Base-by-base conservation (phyloP, 2,888 invertebrate species). In the Platypus cylindrus region DNA sequence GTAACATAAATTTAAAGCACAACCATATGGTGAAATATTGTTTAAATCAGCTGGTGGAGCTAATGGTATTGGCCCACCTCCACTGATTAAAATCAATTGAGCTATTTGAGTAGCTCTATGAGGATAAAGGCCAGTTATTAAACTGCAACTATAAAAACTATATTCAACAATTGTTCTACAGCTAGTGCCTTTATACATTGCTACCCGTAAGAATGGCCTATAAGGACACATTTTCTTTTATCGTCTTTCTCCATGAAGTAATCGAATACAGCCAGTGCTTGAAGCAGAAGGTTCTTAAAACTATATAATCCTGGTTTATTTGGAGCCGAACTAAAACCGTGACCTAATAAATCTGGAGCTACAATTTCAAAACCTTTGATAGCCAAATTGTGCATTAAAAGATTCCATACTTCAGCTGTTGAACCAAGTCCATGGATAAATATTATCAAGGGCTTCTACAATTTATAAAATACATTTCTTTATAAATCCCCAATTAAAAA, bases 131-230 rank as follows among this genome's bases (percentile, higher is more conserved):
- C 72, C 71, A 12, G 73, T 66, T 4, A 73, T 73, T 50, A 77
- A 66, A 47, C 75, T 74, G 54, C 73, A 73, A 30, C 75, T 75
- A 53, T 11, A 36, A 29, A 32, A 25, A 17, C 3, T 17, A 13
- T 17, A 22, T 13, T 7, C 5, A n/a, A 3, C 22, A 28, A n/a
- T 9, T 34, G 16, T 17, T 5, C 16, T 5, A 20, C 7, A 5
- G 13, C 17, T 8, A 12, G 14, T 22, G n/a, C n/a, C n/a, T n/a
- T n/a, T 20, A 20, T 7, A 20, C 5, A 20, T 20, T 5, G 5
- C 63, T 63, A 77, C 74, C 77, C 78, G 56, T 76, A 78, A 27
- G 75, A 75, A 57, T 78, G 78, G 8, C 71, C 77, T 39, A 78
- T 69, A 22, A 78, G 52, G 30, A 78, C 66, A 51, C 72, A 73